Conservation (phyloP, 1,140 invertebrate genomes). For the Nasonia giraulti region DNA sequence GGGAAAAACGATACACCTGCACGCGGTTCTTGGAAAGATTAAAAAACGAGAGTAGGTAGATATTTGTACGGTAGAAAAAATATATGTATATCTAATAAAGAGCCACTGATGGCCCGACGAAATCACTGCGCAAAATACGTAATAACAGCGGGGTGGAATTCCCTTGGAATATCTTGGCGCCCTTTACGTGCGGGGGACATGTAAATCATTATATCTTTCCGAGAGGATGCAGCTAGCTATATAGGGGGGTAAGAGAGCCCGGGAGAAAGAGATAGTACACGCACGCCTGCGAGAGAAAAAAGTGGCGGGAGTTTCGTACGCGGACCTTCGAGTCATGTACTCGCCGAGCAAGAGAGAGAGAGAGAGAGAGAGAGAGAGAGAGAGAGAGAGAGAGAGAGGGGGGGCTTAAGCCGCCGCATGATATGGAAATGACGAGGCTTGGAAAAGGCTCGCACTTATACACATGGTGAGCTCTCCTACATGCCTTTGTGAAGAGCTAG, state of each 20-base stretch:
- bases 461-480: constrained; percentile 53
- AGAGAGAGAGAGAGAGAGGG: constrained; percentile 21
- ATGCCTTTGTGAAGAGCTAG: constrained; percentile 62
- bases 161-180: constrained; percentile 27
- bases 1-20: too few relatives aligned
- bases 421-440: constrained; percentile 50
- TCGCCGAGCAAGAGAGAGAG: constrained; percentile 20
- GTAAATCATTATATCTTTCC: constrained; percentile 35
- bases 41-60: too few relatives aligned
- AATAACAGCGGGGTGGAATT: constrained; percentile 6
- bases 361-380: constrained; percentile 13
- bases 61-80: too few relatives aligned
- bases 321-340: too few relatives aligned
- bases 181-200: constrained; percentile 29
- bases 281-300: too few relatives aligned
- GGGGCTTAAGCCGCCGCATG: constrained; percentile 37
- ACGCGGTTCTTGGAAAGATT: too few relatives aligned
- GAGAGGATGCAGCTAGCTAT: constrained; percentile 9
- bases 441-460: constrained; percentile 49
- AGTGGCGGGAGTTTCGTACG: too few relatives aligned
- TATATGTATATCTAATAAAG: not conserved
- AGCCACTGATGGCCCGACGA: not conserved
- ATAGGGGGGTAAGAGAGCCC: too few relatives aligned
- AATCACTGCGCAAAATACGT: not conserved
- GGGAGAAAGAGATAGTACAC: too few relatives aligned